Conservation (phyloP, 2,797 vertebrate genomes). For the Argya squamiceps region DNA sequence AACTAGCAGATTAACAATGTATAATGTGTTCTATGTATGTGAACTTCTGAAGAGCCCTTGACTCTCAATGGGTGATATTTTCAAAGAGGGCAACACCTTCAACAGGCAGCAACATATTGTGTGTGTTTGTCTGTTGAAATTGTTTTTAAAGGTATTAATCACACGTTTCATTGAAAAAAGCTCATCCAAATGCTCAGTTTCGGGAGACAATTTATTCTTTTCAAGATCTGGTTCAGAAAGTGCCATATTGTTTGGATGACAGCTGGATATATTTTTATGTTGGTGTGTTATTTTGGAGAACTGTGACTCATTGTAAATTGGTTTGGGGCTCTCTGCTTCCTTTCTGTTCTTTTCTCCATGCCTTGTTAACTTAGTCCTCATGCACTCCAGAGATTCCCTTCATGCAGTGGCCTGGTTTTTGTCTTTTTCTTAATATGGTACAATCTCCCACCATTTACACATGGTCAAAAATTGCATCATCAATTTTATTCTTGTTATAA, state of each 20-base stretch:
- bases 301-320: neutral
- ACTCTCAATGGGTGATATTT: rapidly evolving
- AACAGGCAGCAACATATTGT: neutral
- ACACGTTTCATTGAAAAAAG: neutral
- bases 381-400: neutral
- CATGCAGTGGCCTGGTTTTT: neutral
- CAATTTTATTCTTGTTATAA: constrained; percentile 19
- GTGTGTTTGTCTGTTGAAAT: neutral
- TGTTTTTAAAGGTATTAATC: neutral
- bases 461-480: constrained; percentile 6
- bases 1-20: neutral
- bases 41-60: neutral
- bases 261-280: neutral
- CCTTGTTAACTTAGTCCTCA: neutral
- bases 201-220: neutral
- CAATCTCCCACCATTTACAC: neutral
- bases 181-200: neutral
- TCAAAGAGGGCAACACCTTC: neutral
- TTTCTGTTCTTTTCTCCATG: neutral
- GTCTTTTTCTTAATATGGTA: neutral
- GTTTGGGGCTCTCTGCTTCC: neutral
- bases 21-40: neutral
- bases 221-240: neutral
- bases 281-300: neutral
- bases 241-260: neutral